These are phyloP conservation scores for Tetrax tetrax DNA, from an alignment of 2,113 vertebrate genomes.

Conservation along the genomic window DNA sequence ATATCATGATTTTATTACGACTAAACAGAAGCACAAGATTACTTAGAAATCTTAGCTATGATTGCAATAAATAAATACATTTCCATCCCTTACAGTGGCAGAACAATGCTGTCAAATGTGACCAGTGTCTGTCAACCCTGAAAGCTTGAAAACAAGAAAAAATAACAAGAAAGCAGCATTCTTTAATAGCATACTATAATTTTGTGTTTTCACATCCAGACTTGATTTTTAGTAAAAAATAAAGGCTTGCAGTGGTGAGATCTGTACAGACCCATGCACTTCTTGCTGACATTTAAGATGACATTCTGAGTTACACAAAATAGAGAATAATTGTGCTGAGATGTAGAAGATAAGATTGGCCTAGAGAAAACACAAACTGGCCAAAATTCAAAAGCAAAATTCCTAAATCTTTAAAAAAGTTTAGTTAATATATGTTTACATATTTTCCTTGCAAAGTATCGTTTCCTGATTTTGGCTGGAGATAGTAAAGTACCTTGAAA, in stretches of 20 bases:
- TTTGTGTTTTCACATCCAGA: neutral
- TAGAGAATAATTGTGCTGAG: neutral
- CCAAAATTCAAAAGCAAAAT: neutral
- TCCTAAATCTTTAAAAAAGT: neutral
- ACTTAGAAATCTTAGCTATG: neutral
- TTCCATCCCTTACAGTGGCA: neutral
- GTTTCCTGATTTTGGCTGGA: neutral
- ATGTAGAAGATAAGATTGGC: neutral
- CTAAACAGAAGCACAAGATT: neutral
- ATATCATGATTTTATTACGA: neutral
- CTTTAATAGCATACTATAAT: neutral
- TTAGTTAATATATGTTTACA: neutral
- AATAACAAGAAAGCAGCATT: neutral
- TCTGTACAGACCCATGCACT: fast-evolving
- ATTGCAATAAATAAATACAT: neutral
- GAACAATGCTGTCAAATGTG: neutral
- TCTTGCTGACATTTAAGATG: neutral
- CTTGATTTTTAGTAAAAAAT: neutral
- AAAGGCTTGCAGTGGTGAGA: neutral
- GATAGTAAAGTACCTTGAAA: neutral
- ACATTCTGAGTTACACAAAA: neutral
- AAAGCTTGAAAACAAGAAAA: neutral
- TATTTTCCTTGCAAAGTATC: neutral
- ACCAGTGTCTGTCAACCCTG: neutral
- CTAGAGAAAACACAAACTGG: neutral